phyloP scores from a whole-genome alignment of 2,113 vertebrate species.

The Columba janthina region DNA sequence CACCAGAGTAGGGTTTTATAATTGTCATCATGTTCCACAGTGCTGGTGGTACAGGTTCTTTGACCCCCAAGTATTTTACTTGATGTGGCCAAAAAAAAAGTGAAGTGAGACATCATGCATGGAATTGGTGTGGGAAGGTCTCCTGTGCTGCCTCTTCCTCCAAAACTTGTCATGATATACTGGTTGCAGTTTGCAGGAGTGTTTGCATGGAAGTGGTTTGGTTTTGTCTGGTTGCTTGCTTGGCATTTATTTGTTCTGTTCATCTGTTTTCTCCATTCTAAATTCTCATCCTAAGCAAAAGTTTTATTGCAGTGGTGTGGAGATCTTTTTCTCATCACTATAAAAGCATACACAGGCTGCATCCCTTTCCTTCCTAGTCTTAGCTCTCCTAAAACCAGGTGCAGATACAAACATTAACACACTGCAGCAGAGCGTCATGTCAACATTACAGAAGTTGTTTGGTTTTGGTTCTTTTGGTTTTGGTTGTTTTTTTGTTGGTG shows the following conservation, averaged over 20 bases:
- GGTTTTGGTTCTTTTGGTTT: too few relatives aligned
- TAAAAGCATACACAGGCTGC: not conserved
- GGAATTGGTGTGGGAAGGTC: not conserved
- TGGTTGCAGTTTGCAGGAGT: not conserved
- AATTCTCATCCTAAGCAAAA: not conserved
- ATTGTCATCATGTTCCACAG: not conserved
- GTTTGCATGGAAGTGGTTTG: slow-evolving; percentile 37
- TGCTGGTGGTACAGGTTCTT: not conserved
- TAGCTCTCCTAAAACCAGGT: not conserved
- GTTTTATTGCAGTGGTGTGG: not conserved
- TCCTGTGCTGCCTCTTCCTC: not conserved
- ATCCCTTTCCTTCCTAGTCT: not conserved
- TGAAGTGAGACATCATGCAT: not conserved
- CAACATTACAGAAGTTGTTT: not conserved
- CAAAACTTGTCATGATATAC: accelerated
- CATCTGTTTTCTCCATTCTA: not conserved
- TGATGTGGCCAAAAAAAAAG: not conserved
- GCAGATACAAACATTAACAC: not conserved
- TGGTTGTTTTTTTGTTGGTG: too few relatives aligned
- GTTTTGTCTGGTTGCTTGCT: not conserved
- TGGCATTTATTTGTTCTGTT: not conserved
- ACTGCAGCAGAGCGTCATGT: not conserved
- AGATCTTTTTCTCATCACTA: not conserved
- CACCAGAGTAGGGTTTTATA: not conserved
- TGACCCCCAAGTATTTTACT: not conserved